Base-by-base conservation (phyloP, 2,113 vertebrate species). In the Craseonycteris thonglongyai region DNA sequence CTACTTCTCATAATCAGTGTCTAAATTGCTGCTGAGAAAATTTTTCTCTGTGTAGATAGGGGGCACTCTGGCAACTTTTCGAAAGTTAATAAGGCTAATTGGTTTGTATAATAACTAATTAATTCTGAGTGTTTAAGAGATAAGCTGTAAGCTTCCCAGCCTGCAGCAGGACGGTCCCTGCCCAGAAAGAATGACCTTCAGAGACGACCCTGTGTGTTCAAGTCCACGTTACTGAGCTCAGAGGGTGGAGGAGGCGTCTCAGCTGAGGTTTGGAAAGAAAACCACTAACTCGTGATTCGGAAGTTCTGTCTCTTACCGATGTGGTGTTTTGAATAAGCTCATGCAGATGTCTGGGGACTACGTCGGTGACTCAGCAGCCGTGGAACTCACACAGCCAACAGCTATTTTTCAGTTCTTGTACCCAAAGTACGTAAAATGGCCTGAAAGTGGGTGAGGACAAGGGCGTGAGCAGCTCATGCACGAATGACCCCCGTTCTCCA, bases 51-150 rank as follows among this genome's bases (percentile, higher is more conserved):
- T 93, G 59, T 74, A 45, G n/a, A 68, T 91, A 56, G 33, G 61
- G 81, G 47, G 59, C 47, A 91, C 5, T 35, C 72, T 91, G 76
- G 79, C 18, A n/a, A 91, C 14, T 21, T 93, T 90, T 38, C 58
- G 69, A 66, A 89, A 91, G 35, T 72, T 82, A 93, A 63, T 82
- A 90, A 95, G 56, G 21, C n/a, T 71, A 90, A 94, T 85, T 96
- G 69, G 71, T 80, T 22, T 65, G 7, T 72, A 7, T 94, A 76
- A 51, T 76, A 90, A 71, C 45, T 56, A 95, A 82, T 95, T 92
- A 91, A 84, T 79, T 47, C 45, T 63, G 63, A 88, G 30, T 24
- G 13, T 91, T 83, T 35, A 51, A 80, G n/a, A 83, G 24, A 4
- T 58, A 74, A 49, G 13, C 49, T 79, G 35, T 10, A 58, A 56